Evolutionary conservation across 2,797 vertebrate species (phyloP).

Genomic region (Cossypha caffra): DNA sequence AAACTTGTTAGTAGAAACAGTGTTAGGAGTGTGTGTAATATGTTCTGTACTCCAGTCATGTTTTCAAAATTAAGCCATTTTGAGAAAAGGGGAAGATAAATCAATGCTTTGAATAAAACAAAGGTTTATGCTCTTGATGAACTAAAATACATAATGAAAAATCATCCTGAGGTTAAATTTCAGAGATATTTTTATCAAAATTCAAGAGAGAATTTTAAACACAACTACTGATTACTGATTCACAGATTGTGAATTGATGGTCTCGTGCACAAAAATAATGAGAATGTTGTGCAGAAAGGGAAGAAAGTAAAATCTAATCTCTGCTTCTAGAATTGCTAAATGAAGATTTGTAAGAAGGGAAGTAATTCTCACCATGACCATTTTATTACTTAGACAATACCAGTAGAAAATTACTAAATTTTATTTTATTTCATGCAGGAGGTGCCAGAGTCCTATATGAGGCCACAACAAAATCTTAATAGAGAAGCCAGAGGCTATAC

Average conservation of each 20-base stretch:
- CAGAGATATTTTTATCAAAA: neutral
- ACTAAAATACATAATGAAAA: neutral
- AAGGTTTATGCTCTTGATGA: neutral
- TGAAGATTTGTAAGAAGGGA: neutral
- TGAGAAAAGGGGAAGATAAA: neutral
- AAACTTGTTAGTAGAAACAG: neutral
- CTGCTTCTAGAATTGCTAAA: neutral
- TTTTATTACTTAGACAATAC: conserved; percentile 16
- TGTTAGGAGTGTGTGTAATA: neutral
- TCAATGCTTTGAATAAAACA: neutral
- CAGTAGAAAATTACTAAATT: neutral
- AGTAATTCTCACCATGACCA: neutral
- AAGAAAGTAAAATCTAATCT: neutral
- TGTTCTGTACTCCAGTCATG: neutral
- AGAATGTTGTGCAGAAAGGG: neutral
- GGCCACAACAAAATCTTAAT: neutral
- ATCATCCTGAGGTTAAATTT: neutral
- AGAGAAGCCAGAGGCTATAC: neutral
- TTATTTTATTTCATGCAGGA: conserved; percentile 6
- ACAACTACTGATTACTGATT: neutral
- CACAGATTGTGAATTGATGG: neutral
- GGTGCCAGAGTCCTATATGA: neutral
- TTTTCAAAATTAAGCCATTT: conserved; percentile 4
- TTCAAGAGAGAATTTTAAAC: neutral
- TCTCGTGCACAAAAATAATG: neutral